Evolutionary conservation across 1,140 invertebrate species (phyloP).

Genomic region (Leptopilina clavipes): DNA sequence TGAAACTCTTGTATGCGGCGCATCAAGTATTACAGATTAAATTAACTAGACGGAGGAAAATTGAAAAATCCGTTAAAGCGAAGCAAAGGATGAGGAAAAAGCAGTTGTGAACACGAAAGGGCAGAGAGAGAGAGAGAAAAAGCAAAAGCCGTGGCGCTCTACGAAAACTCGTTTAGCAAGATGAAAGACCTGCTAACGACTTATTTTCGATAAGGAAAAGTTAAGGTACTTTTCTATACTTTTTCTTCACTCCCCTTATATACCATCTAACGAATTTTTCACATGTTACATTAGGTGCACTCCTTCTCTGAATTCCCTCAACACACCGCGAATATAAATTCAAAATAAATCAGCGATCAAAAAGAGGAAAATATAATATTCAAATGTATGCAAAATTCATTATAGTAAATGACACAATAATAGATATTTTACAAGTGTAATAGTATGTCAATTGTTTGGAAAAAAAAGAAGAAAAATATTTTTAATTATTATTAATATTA

Average conservation of each 20-base stretch:
- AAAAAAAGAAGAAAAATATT: too few relatives aligned
- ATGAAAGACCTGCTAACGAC: constrained; percentile 75
- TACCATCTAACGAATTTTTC: not conserved
- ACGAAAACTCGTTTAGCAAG: constrained; percentile 75
- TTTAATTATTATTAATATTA: too few relatives aligned
- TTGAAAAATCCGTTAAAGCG: constrained; percentile 73
- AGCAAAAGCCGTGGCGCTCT: constrained; percentile 66
- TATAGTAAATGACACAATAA: too few relatives aligned
- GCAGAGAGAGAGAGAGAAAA: constrained; percentile 35
- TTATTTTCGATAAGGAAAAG: constrained; percentile 76
- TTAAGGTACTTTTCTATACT: constrained; percentile 63
- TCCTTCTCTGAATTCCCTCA: not conserved
- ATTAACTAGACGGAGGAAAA: constrained; percentile 68
- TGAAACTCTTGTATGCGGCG: constrained; percentile 13
- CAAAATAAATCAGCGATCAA: not conserved
- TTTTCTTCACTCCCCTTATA: not conserved
- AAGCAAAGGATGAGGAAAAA: constrained; percentile 52
- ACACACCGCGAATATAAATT: not conserved
- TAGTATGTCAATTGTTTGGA: too few relatives aligned
- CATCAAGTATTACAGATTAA: constrained; percentile 58
- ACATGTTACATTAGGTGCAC: not conserved
- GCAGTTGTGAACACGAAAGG: constrained; percentile 34
- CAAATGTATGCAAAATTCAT: too few relatives aligned
- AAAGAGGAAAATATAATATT: not conserved
- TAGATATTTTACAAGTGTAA: too few relatives aligned